A percentile compares a stretch with the other conserved stretches of the same genome.
Conservation (phyloP, 64 coral and sea anemone genomes). For the Porites australiensis region DNA sequence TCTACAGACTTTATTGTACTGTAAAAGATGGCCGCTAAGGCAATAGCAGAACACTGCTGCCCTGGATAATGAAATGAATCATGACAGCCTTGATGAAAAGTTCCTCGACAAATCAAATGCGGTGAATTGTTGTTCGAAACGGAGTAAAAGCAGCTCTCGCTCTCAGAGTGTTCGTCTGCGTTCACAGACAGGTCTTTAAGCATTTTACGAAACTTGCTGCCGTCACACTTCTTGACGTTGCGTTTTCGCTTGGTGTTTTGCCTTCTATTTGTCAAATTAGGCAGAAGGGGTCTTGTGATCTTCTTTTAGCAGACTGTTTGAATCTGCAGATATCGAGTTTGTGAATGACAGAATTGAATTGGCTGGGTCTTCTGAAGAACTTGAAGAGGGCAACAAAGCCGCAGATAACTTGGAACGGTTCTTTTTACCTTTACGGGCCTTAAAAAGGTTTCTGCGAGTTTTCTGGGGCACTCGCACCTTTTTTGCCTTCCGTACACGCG, state of each 20-base stretch:
- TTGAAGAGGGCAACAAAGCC: background rate
- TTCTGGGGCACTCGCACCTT: background rate
- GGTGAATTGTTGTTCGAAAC: background rate
- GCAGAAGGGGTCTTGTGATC: background rate
- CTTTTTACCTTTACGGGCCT: background rate
- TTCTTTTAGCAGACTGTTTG: background rate
- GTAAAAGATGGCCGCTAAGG: background rate
- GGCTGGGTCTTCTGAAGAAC: background rate
- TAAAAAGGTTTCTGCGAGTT: background rate
- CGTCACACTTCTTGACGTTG: background rate
- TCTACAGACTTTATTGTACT: background rate
- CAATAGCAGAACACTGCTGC: background rate
- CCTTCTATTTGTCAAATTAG: background rate
- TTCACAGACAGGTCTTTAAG: background rate
- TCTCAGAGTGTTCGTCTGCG: background rate
- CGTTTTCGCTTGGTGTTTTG: background rate
- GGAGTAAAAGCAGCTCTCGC: background rate
- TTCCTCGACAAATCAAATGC: background rate
- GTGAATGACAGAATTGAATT: background rate
- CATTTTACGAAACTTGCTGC: background rate
- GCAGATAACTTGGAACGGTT: background rate
- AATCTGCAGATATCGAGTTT: background rate
- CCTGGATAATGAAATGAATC: slow-evolving; percentile 5
- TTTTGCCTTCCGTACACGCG: background rate
- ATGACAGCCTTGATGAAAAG: background rate